Evolutionary conservation across 2,797 vertebrate genomes (phyloP), one percentile per base, ranked within the genome.

Genomic region (Neosilurus hyrtlii): DNA sequence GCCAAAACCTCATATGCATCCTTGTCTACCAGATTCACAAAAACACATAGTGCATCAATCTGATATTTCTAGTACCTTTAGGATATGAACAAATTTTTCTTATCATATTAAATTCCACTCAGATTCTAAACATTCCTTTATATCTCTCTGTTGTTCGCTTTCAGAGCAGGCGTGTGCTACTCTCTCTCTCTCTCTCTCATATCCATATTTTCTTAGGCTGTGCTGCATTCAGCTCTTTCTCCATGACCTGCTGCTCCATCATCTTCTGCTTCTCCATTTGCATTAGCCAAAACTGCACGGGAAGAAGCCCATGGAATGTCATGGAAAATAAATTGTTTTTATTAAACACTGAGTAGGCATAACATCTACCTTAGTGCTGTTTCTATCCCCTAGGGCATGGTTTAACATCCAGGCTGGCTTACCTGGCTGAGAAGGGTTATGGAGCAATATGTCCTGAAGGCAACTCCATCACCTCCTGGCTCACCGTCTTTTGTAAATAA

Each of bases 191-290:
- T 20, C 71, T 56, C 16, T 75, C 68, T 18, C 11, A 80, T 84
- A 86, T 83, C 85, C 68, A 82, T 81, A 85, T 67, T 85, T 87
- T 82, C 65, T 66, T 73, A 56, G 65, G 57, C 59, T 66, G 79
- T 54, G 54, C 59, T 57, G 62, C 12, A 7, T 2, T 70, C 63
- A 82, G 59, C 59, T 72, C 26, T 7, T 9, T 18, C 35, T 87
- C 79, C 43, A 63, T 68, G 26, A 15, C 30, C 62, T 24, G 15
- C 22, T 68, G 73, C 66, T 49, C 81, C 67, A 63, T 65, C 76
- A 62, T 83, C 24, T 43, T 68, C 56, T 80, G 83, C 18, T 59
- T 3, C 54, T 87, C 72, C 78, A 82, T 52, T 51, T 82, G 71
- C 54, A 82, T 18, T 73, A 86, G 49, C 15, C 24, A 52, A 4